Conservation (phyloP, 1,140 invertebrate species). For the Alviniconcha marisindica region DNA sequence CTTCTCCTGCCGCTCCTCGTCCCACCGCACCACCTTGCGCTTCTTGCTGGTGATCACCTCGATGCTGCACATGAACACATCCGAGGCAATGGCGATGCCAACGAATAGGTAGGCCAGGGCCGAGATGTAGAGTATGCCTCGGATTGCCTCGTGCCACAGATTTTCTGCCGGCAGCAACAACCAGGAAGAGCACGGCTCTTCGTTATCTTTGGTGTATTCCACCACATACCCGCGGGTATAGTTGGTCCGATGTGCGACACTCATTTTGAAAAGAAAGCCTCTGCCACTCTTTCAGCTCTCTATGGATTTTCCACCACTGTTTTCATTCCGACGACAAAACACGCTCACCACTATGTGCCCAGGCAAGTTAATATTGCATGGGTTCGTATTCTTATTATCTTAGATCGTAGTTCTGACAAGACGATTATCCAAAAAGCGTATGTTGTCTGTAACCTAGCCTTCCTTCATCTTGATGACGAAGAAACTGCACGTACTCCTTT, state of each 20-base stretch:
- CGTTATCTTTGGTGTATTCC: conserved; percentile 41
- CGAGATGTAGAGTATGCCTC: conserved; percentile 67
- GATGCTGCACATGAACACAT: conserved; percentile 82
- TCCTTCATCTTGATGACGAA: too few species aligned
- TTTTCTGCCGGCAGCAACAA: conserved; percentile 71
- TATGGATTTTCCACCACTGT: too few species aligned
- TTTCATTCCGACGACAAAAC: too few species aligned
- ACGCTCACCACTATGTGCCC: too few species aligned
- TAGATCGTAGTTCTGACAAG: too few species aligned
- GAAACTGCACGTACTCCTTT: too few species aligned
- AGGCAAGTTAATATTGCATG: too few species aligned
- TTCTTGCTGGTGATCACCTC: conserved; percentile 76
- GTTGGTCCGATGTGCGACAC: conserved; percentile 5
- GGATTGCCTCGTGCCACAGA: conserved; percentile 63
- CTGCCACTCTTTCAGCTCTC: too few species aligned
- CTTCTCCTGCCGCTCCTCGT: conserved; percentile 66
- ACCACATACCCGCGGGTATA: conserved; percentile 62
- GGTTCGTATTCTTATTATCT: too few species aligned
- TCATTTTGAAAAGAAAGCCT: too few species aligned
- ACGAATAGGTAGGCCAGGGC: conserved; percentile 69
- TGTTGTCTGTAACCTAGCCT: too few species aligned
- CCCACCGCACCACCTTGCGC: conserved; percentile 63
- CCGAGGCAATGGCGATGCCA: conserved; percentile 80
- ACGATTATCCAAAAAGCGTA: too few species aligned
- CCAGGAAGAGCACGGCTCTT: conserved; percentile 64